Percentiles rank a stretch among this genome's conserved stretches.
Conservation (phyloP, 2,113 vertebrate species). For the Prionailurus bengalensis region DNA sequence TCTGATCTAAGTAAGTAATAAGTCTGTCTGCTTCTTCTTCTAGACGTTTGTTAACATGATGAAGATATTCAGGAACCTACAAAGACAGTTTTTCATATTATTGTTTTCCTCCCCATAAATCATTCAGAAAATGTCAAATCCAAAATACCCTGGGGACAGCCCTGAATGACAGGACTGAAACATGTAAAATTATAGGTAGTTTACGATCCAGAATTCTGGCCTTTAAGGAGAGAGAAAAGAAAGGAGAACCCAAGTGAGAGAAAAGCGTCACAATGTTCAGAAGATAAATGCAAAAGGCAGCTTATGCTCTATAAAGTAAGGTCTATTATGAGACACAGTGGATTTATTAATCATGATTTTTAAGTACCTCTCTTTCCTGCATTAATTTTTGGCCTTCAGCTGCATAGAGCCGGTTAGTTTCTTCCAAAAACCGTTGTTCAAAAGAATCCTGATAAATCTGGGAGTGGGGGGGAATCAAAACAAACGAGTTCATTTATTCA, state of each 20-base stretch:
- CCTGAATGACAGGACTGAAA: slow-evolving; percentile 71
- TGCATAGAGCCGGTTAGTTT: slow-evolving; percentile 98
- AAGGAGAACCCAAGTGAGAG: slow-evolving; percentile 72
- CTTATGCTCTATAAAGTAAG: slow-evolving; percentile 55
- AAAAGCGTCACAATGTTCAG: slow-evolving; percentile 48
- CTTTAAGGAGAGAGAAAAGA: slow-evolving; percentile 76
- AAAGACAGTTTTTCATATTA: slow-evolving; percentile 79
- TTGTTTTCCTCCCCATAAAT: slow-evolving; percentile 78
- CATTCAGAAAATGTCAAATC: slow-evolving; percentile 76
- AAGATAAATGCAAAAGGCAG: slow-evolving; percentile 68
- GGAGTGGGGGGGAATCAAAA: not conserved
- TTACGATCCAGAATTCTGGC: slow-evolving; percentile 75
- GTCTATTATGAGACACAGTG: slow-evolving; percentile 17
- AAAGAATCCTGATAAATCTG: slow-evolving; percentile 99
- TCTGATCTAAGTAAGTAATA: slow-evolving; percentile 99
- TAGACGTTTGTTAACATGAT: slow-evolving; percentile 98
- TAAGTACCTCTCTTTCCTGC: slow-evolving; percentile 98
- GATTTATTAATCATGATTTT: slow-evolving; percentile 14
- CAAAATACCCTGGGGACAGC: slow-evolving; percentile 71
- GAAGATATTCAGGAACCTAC: slow-evolving; percentile 99
- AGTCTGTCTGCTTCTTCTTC: slow-evolving; percentile 99
- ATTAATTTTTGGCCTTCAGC: slow-evolving; percentile 99
- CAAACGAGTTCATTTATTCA: slow-evolving; percentile 52
- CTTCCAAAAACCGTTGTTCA: slow-evolving; percentile 97
- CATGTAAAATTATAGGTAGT: slow-evolving; percentile 75